Evolutionary conservation across 2,888 invertebrate species (phyloP).

Genomic region (Coenonympha glycerion): DNA sequence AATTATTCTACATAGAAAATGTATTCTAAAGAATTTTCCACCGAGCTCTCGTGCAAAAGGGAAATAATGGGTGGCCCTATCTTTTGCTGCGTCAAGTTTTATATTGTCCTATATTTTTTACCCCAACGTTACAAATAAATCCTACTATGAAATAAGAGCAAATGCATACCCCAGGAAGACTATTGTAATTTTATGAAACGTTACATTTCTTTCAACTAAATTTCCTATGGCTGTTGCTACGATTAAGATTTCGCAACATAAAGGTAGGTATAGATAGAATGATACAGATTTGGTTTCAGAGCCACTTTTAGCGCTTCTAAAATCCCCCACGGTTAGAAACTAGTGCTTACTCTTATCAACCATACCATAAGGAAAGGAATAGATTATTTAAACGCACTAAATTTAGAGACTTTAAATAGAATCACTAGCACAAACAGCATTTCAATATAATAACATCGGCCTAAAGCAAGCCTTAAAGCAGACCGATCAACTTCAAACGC

Average conservation of each 20-base stretch:
- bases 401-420: no score
- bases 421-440: no score
- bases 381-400: no score
- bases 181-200: not conserved
- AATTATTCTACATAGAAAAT: slow-evolving; percentile 13
- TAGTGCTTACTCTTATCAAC: no score
- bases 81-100: slow-evolving; percentile 11
- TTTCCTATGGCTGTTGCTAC: not conserved
- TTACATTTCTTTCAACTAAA: not conserved
- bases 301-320: no score
- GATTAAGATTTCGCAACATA: not conserved
- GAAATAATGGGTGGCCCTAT: slow-evolving; percentile 12
- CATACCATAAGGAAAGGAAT: no score
- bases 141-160: slow-evolving; percentile 2
- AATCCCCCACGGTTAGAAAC: no score
- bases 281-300: no score
- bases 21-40: slow-evolving; percentile 14
- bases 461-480: no score
- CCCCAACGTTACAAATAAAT: slow-evolving; percentile 1
- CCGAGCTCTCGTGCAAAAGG: slow-evolving; percentile 5
- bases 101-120: slow-evolving; percentile 10
- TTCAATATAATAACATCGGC: no score
- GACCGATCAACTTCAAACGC: no score
- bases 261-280: not conserved
- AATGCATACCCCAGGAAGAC: not conserved